Evolutionary conservation across 2,113 vertebrate species (phyloP), one percentile per base, ranked within the genome.

Genomic region (Cisticola juncidis): DNA sequence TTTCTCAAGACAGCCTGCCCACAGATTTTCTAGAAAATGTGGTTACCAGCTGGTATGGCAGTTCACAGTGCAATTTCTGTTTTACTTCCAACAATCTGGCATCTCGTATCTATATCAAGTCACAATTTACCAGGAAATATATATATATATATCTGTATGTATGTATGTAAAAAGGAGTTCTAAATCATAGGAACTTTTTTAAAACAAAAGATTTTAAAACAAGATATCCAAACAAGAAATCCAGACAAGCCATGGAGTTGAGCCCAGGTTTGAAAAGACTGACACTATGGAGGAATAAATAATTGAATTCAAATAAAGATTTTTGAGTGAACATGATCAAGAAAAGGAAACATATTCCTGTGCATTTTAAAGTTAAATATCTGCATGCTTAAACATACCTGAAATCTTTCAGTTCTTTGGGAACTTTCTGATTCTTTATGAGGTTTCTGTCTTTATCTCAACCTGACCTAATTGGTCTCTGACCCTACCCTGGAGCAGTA

Each of bases 1-100:
- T 96, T 97, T 88, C 93, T 93, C 90, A 94, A 96, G 95, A 94
- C 92, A 96, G 88, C 92, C 96, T 94, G 95, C 95, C 95, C 94
- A 96, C 95, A 93, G 93, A 83, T 97, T 95, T 94, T 95, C 95
- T 95, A 96, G 93, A 96, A 94, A 96, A 96, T 96, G 96, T 96
- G 95, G 95, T 96, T 96, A 90, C 95, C 95, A 96, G 95, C 95
- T 97, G 95, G 95, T 81, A 65, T 79, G 80, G 90, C 90, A 96
- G 93, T 96, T 96, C 95, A 96, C 93, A 94, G 90, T 94, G 80
- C 92, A 95, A 94, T 95, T 97, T 90, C 87, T 97, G 95, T 96
- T 97, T 94, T 92, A 47, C 93, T 93, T 97, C 90, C 96, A 96
- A 92, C 96, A 97, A 96, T 96, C 95, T 97, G 95, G 95, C 90